phyloP scores from a whole-genome alignment of 64 coral and sea anemone species.

The Pocillopora damicornis region DNA sequence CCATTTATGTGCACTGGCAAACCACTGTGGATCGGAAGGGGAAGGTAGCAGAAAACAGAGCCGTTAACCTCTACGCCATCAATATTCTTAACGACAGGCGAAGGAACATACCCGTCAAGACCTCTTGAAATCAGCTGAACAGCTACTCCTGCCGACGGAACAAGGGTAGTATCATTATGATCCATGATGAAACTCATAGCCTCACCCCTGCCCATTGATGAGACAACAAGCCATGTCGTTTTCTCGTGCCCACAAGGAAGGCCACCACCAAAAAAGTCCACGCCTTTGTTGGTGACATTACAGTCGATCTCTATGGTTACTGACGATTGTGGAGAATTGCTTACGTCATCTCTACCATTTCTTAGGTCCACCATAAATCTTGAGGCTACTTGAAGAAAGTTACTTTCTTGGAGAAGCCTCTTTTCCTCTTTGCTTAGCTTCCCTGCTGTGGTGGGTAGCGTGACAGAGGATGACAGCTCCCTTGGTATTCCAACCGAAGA shows the following conservation, averaged over 20 bases:
- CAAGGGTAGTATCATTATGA: slow-evolving; percentile 22
- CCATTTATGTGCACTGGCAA: slow-evolving; percentile 79
- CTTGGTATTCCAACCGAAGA: not conserved
- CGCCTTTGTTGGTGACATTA: not conserved
- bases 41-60: slow-evolving; percentile 64
- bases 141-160: slow-evolving; percentile 66
- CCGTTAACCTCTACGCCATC: slow-evolving; percentile 2
- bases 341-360: not conserved
- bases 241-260: not conserved
- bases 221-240: slow-evolving; percentile 56
- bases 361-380: not conserved
- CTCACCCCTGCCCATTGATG: slow-evolving; percentile 37
- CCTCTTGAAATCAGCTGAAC: slow-evolving; percentile 6
- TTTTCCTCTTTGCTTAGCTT: slow-evolving; percentile 14
- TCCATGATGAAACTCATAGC: slow-evolving; percentile 17
- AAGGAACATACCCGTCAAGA: not conserved
- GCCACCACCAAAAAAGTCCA: not conserved
- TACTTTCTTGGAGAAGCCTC: slow-evolving; percentile 48
- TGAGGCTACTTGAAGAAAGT: slow-evolving; percentile 63
- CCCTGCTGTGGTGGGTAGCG: not conserved
- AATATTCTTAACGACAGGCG: not conserved
- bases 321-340: slow-evolving; percentile 13
- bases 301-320: slow-evolving; percentile 18
- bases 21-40: slow-evolving; percentile 65
- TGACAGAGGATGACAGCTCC: slow-evolving; percentile 50